Base-by-base conservation (phyloP, 2,888 invertebrate species). In the Eupithecia insigniata region DNA sequence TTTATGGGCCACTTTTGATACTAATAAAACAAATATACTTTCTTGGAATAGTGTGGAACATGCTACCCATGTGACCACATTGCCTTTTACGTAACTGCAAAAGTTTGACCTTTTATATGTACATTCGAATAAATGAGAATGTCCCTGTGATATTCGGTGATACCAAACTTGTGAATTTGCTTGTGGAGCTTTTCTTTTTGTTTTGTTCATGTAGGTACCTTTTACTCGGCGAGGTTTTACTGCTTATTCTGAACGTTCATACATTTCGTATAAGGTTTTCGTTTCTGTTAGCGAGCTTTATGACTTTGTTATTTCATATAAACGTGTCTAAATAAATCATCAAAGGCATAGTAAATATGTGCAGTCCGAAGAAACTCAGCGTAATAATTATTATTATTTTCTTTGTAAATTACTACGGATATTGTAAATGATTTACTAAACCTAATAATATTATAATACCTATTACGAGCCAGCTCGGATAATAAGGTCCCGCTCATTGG, bases 11-110 rank as follows among this genome's bases (percentile, higher is more conserved):
- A 88, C 88, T 92, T 62, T 92, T 92, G 89, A 91, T 93, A 91
- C 89, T 92, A 92, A 92, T 93, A 93, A 92, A 92, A 92, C 89
- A 91, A 93, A 92, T 92, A 92, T 89, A 89, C 89, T 92, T 92
- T 92, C 84, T 89, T 87, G 85, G 82, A 87, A 87, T 89, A 90
- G 88, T 91, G 87, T 81, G 83, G 83, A 81, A 82, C n/a, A n/a
- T n/a, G 85, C 85, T 86, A 89, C 83, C n/a, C 90, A 90, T 92
- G 89, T 91, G 89, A 88, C 85, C 84, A n/a, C 86, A 90, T 89
- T 83, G 85, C 4, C 85, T 84, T 89, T 78, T 78, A 77, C 79
- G 73, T 81, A 85, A 88, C 88, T 85, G 83, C 81, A 72, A 78
- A 90, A 91, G 87, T 92, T 91, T 87, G 88, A 87, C 87, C 87